phyloP scores from a whole-genome alignment of 2,797 vertebrate species.

The Momotus momota region DNA sequence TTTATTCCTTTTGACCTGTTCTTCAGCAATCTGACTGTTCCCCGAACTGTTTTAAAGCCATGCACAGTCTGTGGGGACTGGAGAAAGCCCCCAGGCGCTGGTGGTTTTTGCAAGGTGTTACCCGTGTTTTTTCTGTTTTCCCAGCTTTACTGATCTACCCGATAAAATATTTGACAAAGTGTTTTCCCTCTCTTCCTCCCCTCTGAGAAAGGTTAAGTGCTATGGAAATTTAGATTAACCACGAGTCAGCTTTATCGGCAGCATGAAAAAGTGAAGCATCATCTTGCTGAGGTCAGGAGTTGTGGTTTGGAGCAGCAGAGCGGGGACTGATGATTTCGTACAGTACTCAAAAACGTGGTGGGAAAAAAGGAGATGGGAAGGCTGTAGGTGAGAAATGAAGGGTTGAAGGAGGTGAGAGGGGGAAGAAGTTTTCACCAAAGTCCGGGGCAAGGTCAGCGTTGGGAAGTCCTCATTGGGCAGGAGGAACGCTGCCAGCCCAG shows the following conservation, averaged over 20 bases:
- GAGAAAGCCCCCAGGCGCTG: not conserved
- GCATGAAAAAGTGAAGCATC: not conserved
- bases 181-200: not conserved
- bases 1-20: conserved; percentile 6
- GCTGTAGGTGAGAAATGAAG: not conserved
- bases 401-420: not conserved
- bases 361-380: not conserved
- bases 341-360: not conserved
- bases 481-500: not conserved
- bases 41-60: not conserved
- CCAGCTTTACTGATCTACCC: not conserved
- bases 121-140: not conserved
- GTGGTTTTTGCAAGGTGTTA: not conserved
- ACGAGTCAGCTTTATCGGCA: not conserved
- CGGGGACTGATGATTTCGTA: not conserved
- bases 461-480: not conserved
- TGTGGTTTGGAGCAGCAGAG: not conserved
- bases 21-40: not conserved
- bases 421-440: not conserved
- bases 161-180: not conserved
- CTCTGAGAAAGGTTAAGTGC: not conserved
- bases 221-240: not conserved
- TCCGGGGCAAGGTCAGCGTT: not conserved
- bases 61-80: not conserved
- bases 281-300: not conserved